Percentiles rank a stretch among this genome's conserved stretches.
Conservation (phyloP, 2,888 invertebrate genomes). For the Papilio protenor region DNA sequence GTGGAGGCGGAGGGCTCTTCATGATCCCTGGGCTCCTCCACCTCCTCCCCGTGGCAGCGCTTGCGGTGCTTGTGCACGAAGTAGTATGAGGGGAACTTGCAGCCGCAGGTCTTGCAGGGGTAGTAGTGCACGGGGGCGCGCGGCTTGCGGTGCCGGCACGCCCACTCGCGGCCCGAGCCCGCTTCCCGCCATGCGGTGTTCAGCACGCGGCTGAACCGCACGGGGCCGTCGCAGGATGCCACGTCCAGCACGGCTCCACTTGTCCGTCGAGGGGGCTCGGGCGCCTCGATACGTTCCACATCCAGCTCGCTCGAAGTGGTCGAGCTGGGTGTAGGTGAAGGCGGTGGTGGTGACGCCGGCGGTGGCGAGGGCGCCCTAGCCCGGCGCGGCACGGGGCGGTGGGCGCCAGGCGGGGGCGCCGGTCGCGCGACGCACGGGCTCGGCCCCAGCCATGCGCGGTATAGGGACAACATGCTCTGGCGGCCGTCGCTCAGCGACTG, state of each 20-base stretch:
- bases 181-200: conserved; percentile 89
- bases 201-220: conserved; percentile 91
- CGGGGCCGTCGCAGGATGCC: conserved; percentile 96
- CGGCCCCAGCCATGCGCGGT: conserved; percentile 50
- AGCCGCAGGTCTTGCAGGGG: conserved; percentile 96
- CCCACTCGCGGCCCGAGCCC: conserved; percentile 88
- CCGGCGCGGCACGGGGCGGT: conserved; percentile 74
- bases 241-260: conserved; percentile 89
- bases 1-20: conserved; percentile 63
- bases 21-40: conserved; percentile 46
- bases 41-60: conserved; percentile 90
- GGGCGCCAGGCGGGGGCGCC: conserved; percentile 79
- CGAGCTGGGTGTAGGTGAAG: conserved; percentile 65
- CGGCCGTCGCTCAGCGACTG: conserved; percentile 59
- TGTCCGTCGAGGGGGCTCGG: conserved; percentile 58
- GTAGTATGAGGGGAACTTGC: conserved; percentile 96
- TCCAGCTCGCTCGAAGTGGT: conserved; percentile 77
- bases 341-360: conserved; percentile 65
- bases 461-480: conserved; percentile 58
- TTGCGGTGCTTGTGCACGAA: conserved; percentile 97
- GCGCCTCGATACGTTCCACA: conserved; percentile 72
- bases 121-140: conserved; percentile 94
- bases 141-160: conserved; percentile 93
- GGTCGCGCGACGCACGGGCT: conserved; percentile 77
- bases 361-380: conserved; percentile 68